Conservation (phyloP, 2,888 invertebrate genomes). For the Corythucha ciliata region DNA sequence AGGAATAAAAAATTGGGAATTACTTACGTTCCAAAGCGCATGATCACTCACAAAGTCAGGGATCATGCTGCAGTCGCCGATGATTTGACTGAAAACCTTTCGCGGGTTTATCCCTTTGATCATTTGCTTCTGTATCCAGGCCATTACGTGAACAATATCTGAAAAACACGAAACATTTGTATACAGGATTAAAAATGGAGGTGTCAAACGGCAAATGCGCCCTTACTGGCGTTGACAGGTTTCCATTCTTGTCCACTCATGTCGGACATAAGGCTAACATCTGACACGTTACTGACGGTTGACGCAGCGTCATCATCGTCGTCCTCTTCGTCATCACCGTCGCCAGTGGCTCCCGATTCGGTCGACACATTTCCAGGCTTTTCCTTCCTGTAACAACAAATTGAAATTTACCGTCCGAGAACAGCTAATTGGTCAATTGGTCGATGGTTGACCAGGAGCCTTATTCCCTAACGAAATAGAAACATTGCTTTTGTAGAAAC, state of each 20-base stretch:
- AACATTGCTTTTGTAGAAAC: too few species aligned
- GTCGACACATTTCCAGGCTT: too few species aligned
- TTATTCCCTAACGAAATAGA: too few species aligned
- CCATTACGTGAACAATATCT: constrained; percentile 38
- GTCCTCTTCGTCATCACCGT: constrained; percentile 29
- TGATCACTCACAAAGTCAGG: constrained; percentile 46
- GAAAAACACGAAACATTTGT: too few species aligned
- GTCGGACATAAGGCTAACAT: constrained; percentile 54
- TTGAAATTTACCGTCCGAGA: too few species aligned
- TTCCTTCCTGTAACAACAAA: too few species aligned
- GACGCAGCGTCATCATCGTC: constrained; percentile 44
- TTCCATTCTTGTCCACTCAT: constrained; percentile 62
- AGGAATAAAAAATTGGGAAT: constrained; percentile 1
- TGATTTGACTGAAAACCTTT: constrained; percentile 50
- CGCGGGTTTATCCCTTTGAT: constrained; percentile 56
- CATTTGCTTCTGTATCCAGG: constrained; percentile 59
- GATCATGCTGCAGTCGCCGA: constrained; percentile 52
- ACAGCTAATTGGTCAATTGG: too few species aligned
- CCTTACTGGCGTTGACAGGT: too few species aligned
- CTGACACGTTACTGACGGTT: constrained; percentile 50
- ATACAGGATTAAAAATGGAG: too few species aligned
- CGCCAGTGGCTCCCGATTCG: constrained; percentile 1
- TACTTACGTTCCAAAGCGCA: constrained; percentile 46
- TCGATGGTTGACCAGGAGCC: too few species aligned
- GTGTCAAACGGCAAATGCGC: too few species aligned